Evolutionary conservation across 92 coral and sea anemone species (phyloP).

Genomic region (Blastomussa wellsi): DNA sequence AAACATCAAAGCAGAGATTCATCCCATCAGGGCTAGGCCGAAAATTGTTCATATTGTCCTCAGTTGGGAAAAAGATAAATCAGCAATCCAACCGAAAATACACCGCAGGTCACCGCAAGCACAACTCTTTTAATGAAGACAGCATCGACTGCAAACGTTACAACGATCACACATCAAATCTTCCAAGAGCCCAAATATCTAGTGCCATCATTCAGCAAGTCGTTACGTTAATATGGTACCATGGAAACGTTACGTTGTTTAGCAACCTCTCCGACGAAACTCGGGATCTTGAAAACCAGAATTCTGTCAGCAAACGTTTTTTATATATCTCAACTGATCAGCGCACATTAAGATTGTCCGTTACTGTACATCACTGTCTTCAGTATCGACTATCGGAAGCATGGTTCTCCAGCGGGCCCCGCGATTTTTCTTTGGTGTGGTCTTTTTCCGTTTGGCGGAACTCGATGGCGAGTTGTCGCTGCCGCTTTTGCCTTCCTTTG

Average conservation of each 20-base stretch:
- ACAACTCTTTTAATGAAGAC: neutral
- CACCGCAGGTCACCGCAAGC: no score
- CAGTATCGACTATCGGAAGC: constrained; percentile 10
- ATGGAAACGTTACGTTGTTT: neutral
- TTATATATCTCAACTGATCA: neutral
- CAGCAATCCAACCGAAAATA: no score
- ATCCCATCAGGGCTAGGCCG: no score
- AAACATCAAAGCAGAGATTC: no score
- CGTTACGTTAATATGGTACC: neutral
- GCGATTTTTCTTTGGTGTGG: constrained; percentile 13
- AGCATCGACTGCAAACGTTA: neutral
- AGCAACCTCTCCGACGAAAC: neutral
- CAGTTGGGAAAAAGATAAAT: no score
- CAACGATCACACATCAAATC: neutral
- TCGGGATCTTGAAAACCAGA: neutral
- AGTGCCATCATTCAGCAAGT: neutral
- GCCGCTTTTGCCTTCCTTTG: neutral
- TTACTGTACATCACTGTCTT: neutral
- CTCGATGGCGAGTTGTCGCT: neutral
- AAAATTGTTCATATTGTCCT: no score
- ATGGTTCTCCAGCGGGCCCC: constrained; percentile 40
- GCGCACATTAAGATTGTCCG: neutral
- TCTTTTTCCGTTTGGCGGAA: constrained; percentile 23
- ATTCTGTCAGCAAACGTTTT: neutral
- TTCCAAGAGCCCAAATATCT: neutral